These are phyloP conservation scores for Zaprionus lineosus DNA, from an alignment of 2,888 invertebrate genomes.

Conservation along the genomic window DNA sequence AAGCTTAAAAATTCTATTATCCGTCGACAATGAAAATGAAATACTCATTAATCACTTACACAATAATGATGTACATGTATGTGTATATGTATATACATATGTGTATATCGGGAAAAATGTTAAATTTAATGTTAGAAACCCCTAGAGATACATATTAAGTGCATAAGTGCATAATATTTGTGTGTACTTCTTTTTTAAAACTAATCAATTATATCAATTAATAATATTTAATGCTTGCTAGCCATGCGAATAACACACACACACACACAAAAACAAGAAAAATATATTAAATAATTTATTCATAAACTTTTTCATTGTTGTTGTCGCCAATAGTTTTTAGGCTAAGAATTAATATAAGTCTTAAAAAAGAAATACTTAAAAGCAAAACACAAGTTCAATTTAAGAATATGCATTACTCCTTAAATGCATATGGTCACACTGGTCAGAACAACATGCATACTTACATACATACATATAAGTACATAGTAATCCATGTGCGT, in stretches of 20 bases:
- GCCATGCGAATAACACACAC: slow-evolving; percentile 18
- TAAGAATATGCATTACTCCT: slow-evolving; percentile 15
- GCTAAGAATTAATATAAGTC: slow-evolving; percentile 18
- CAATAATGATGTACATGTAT: slow-evolving; percentile 23
- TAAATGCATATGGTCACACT: slow-evolving; percentile 24
- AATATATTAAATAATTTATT: slow-evolving; percentile 16
- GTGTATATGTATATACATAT: slow-evolving; percentile 10
- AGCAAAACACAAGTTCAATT: slow-evolving; percentile 45
- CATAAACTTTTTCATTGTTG: slow-evolving; percentile 31
- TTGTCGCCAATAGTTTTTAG: slow-evolving; percentile 46
- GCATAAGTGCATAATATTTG: slow-evolving; percentile 18
- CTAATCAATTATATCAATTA: slow-evolving; percentile 21
- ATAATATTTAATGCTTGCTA: slow-evolving; percentile 41
- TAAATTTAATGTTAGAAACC: slow-evolving; percentile 51
- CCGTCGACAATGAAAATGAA: slow-evolving; percentile 36
- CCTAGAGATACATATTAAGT: slow-evolving; percentile 16
- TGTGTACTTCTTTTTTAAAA: slow-evolving; percentile 17
- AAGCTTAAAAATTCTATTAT: slow-evolving; percentile 38
- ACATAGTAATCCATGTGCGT: slow-evolving; percentile 10
- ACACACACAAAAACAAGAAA: slow-evolving; percentile 2
- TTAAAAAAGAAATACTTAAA: slow-evolving; percentile 6
- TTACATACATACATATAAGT: slow-evolving; percentile 25
- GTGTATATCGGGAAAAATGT: slow-evolving; percentile 26
- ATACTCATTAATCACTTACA: slow-evolving; percentile 26
- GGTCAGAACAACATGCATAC: slow-evolving; percentile 28